A percentile compares a stretch with the other conserved stretches of the same genome.
Conservation (phyloP, 2,888 invertebrate genomes). For the Nomada fucata region DNA sequence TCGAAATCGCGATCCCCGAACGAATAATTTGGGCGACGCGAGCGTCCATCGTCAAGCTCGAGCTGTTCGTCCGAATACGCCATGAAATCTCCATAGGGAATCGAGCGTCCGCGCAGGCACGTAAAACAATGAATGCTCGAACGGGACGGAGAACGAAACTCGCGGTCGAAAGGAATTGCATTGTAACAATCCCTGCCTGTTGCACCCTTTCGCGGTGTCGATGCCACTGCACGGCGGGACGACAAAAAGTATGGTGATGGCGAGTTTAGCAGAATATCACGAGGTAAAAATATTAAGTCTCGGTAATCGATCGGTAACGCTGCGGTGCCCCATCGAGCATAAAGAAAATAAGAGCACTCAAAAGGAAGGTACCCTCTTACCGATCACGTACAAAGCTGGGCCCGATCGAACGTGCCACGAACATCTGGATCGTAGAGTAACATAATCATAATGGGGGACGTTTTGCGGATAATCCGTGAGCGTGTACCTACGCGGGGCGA, state of each 20-base stretch:
- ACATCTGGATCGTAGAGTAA: constrained; percentile 72
- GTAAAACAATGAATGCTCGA: neutral
- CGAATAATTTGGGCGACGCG: too few relatives aligned
- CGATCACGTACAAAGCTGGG: constrained; percentile 69
- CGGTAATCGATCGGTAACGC: constrained; percentile 53
- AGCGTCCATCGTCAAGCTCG: neutral
- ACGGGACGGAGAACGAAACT: neutral
- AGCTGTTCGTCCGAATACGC: neutral
- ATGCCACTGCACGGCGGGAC: neutral
- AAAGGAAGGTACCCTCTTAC: constrained; percentile 60
- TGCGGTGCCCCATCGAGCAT: constrained; percentile 50
- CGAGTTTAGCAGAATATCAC: constrained; percentile 27
- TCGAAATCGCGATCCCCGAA: too few relatives aligned
- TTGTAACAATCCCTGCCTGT: neutral
- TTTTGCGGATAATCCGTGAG: constrained; percentile 73
- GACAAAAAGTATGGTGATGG: constrained; percentile 29
- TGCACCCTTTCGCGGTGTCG: constrained; percentile 14
- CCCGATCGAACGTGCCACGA: constrained; percentile 69
- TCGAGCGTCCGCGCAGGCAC: neutral
- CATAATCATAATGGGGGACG: constrained; percentile 73
- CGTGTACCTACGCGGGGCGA: constrained; percentile 54
- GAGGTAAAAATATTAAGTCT: constrained; percentile 39
- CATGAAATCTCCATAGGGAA: neutral
- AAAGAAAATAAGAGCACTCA: constrained; percentile 56
- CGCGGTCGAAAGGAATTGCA: neutral